phyloP scores from a whole-genome alignment of 2,888 invertebrate genomes.

The Leistus spinibarbis region DNA sequence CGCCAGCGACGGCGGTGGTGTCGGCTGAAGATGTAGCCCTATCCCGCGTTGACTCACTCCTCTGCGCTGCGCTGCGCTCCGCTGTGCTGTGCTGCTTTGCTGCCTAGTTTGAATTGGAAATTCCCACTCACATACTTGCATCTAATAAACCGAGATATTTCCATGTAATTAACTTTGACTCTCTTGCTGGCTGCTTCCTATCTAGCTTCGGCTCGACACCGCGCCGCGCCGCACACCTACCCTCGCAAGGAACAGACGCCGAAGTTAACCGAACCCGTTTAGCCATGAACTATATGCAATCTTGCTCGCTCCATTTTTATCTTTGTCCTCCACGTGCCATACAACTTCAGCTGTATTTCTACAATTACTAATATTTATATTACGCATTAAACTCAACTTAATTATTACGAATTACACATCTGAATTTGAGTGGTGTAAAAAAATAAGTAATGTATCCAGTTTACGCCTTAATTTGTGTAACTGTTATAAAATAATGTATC shows the following conservation, averaged over 20 bases:
- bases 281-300: slow-evolving; percentile 7
- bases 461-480: background rate
- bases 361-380: background rate
- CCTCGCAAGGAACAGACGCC: slow-evolving; percentile 9
- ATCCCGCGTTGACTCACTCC: background rate
- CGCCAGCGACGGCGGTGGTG: background rate
- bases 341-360: background rate
- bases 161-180: slow-evolving; percentile 58
- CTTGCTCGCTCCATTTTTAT: background rate
- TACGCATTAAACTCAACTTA: background rate
- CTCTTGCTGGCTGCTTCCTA: slow-evolving; percentile 45
- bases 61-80: background rate
- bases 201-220: slow-evolving; percentile 3
- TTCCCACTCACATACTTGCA: slow-evolving; percentile 59
- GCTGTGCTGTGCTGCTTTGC: slow-evolving; percentile 40
- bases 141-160: slow-evolving; percentile 59
- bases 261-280: slow-evolving; percentile 29
- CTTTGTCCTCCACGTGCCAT: background rate
- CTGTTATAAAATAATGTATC: too few species aligned
- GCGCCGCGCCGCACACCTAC: background rate
- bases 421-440: background rate
- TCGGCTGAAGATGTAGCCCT: background rate
- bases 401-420: background rate
- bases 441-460: background rate
- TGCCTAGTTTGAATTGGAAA: slow-evolving; percentile 59